Evolutionary conservation across 2,888 invertebrate genomes (phyloP).

Genomic region (Drosophila emarginata): DNA sequence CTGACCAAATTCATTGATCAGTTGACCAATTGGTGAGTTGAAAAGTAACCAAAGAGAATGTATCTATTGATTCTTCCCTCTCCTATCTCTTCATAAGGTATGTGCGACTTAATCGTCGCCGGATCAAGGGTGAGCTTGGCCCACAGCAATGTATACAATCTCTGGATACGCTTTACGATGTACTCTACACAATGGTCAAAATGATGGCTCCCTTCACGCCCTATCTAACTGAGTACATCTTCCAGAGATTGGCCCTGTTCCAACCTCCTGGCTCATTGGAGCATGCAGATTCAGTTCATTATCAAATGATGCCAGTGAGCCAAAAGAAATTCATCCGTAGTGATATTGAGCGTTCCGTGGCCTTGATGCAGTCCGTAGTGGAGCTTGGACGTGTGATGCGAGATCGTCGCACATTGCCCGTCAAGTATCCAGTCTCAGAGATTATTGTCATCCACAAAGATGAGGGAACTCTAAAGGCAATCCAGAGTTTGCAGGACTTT

Average conservation of each 20-base stretch:
- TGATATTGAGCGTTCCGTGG: conserved; percentile 94
- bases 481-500: conserved; percentile 91
- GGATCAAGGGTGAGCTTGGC: conserved; percentile 96
- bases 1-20: conserved; percentile 98
- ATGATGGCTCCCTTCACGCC: conserved; percentile 99
- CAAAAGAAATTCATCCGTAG: conserved; percentile 89
- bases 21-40: conserved; percentile 93
- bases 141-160: conserved; percentile 91
- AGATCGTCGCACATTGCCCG: conserved; percentile 95
- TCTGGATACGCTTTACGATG: conserved; percentile 93
- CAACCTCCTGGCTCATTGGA: conserved; percentile 82
- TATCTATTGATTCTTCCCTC: neutral
- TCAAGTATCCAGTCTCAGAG: conserved; percentile 98
- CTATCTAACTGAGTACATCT: conserved; percentile 97
- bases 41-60: neutral
- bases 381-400: conserved; percentile 96
- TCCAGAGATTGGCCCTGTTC: conserved; percentile 91
- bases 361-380: conserved; percentile 96
- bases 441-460: conserved; percentile 97
- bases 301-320: conserved; percentile 92
- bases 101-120: conserved; percentile 96
- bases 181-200: conserved; percentile 93
- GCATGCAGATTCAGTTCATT: conserved; percentile 92
- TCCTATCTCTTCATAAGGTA: conserved; percentile 83
- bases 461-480: conserved; percentile 88